Percentiles rank a stretch among this genome's conserved stretches.
These are phyloP conservation scores for Papilio xuthus DNA, from an alignment of 1,140 invertebrate species.

Conservation along the genomic window DNA sequence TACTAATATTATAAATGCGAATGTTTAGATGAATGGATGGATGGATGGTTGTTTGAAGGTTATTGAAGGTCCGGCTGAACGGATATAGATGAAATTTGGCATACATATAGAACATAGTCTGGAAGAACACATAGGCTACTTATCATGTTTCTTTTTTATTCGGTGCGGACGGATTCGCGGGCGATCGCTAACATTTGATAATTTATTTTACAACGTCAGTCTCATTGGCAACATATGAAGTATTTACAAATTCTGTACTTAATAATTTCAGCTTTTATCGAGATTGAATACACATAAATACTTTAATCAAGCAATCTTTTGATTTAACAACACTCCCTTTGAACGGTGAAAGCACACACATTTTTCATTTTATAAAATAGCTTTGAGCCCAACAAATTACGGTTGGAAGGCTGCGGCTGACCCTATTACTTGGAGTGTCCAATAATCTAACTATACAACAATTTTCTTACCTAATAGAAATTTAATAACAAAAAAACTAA, in stretches of 20 bases:
- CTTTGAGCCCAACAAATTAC: slow-evolving; percentile 22
- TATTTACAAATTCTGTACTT: neutral
- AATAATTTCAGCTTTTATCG: neutral
- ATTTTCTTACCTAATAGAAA: neutral
- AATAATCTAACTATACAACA: neutral
- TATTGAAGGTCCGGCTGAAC: too few relatives aligned
- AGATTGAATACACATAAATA: neutral
- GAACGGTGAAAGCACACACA: slow-evolving; percentile 8
- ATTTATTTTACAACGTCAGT: neutral
- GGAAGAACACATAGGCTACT: too few relatives aligned
- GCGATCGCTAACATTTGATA: too few relatives aligned
- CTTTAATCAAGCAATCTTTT: neutral
- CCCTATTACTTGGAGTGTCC: slow-evolving; percentile 15
- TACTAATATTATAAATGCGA: too few relatives aligned
- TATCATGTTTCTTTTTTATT: too few relatives aligned
- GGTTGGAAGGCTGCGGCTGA: slow-evolving; percentile 11
- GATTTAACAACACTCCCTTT: slow-evolving; percentile 20
- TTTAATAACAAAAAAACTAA: neutral
- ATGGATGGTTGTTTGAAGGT: too few relatives aligned
- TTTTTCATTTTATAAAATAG: slow-evolving; percentile 18
- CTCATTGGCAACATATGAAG: neutral
- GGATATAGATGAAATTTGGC: too few relatives aligned
- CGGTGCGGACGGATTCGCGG: too few relatives aligned
- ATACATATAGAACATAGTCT: too few relatives aligned
- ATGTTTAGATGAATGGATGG: too few relatives aligned